These are phyloP conservation scores for Cheilosia grossa DNA, from an alignment of 2,888 invertebrate species.

Conservation along the genomic window DNA sequence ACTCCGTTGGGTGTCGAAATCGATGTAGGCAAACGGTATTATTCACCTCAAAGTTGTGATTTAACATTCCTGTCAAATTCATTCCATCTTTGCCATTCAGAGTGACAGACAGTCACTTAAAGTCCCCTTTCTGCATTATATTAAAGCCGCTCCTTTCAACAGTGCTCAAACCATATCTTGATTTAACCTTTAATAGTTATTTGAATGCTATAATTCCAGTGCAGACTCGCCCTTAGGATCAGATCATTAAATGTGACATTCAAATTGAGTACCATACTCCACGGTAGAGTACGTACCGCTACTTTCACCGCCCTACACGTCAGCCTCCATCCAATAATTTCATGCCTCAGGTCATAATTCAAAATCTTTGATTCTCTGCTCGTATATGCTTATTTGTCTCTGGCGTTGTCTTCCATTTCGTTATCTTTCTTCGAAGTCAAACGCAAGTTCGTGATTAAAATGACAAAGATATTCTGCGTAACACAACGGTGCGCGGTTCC, in stretches of 20 bases:
- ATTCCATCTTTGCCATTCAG: too few species aligned
- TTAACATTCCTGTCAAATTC: too few species aligned
- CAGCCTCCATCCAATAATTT: constrained; percentile 30
- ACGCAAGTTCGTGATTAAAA: constrained; percentile 38
- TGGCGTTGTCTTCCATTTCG: neutral
- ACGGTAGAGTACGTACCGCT: neutral
- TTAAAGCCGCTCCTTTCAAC: neutral
- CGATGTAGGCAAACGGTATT: too few species aligned
- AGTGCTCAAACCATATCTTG: neutral
- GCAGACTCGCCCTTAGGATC: neutral
- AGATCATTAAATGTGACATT: constrained; percentile 1
- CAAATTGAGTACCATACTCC: constrained; percentile 10
- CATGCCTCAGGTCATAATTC: constrained; percentile 42
- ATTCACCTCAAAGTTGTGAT: too few species aligned
- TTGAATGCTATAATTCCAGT: neutral
- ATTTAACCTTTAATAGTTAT: neutral
- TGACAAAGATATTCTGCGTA: constrained; percentile 36
- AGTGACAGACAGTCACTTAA: too few species aligned
- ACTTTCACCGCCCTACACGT: neutral
- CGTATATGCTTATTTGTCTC: constrained; percentile 7
- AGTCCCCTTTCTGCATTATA: too few species aligned
- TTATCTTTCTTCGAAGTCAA: constrained; percentile 29
- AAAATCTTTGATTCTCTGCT: constrained; percentile 31
- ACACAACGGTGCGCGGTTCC: constrained; percentile 19
- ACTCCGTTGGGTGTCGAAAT: too few species aligned